Evolutionary conservation across 2,888 invertebrate genomes (phyloP).

Genomic region (Brachyopa scutellaris): DNA sequence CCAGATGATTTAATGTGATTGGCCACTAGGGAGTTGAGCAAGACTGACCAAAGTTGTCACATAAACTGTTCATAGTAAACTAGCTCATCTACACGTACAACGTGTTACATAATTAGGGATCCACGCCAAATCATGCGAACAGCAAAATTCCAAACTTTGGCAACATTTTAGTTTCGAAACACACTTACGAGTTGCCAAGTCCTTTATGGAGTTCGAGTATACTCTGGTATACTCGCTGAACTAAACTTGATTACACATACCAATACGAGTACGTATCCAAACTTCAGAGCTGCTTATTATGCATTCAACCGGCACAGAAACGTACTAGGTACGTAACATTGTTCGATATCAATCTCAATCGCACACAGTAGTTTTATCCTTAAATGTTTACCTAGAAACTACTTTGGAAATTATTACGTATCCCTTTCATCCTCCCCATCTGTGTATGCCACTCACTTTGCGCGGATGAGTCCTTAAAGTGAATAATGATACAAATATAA

Average conservation of each 20-base stretch:
- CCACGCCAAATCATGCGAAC: too few species aligned
- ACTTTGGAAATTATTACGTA: too few species aligned
- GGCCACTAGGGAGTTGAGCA: too few species aligned
- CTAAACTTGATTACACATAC: too few species aligned
- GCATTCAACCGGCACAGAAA: constrained; percentile 1
- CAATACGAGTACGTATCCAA: too few species aligned
- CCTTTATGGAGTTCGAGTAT: not conserved
- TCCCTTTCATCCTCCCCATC: too few species aligned
- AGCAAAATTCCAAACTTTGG: not conserved
- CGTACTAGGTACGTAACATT: constrained; percentile 44
- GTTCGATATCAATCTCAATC: constrained; percentile 66
- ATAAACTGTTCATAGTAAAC: too few species aligned
- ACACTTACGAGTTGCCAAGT: not conserved
- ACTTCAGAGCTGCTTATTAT: not conserved
- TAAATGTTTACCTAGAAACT: constrained; percentile 51
- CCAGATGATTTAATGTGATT: too few species aligned
- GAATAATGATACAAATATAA: constrained; percentile 56
- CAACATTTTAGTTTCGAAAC: not conserved
- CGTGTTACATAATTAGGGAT: too few species aligned
- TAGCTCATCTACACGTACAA: too few species aligned
- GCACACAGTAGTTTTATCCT: constrained; percentile 1
- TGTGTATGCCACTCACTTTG: constrained; percentile 17
- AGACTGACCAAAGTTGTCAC: too few species aligned
- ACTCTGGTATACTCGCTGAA: too few species aligned
- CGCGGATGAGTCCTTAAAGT: constrained; percentile 55